Evolutionary conservation across 2,888 invertebrate genomes (phyloP), one percentile per base, ranked within the genome.

Genomic region (Tipula confusa): DNA sequence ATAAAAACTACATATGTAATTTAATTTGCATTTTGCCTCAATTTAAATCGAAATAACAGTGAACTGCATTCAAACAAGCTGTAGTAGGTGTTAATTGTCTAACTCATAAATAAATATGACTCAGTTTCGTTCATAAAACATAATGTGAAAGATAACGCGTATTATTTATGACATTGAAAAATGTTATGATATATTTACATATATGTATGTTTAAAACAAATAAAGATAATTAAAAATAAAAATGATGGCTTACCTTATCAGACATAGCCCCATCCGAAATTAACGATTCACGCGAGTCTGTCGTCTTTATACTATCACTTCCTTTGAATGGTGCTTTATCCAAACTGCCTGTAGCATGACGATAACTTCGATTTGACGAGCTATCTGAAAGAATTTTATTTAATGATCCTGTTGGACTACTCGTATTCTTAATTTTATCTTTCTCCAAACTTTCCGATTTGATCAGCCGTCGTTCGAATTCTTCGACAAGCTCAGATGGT

Each of bases 221-320:
- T 29, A 15, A 29, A 18, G 36, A 15, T 31, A 5, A 11, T n/a
- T 29, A 48, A 82, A 29, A n/a, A 31, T 83, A 43, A 82, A 11
- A 24, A 36, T 29, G 15, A 13, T 24, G 79, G 85, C 85, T 85
- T 85, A 88, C 88, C 84, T 87, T 89, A 87, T 89, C 89, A 29
- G 89, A 89, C 86, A 89, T 89, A 86, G 86, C 86, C 79, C 89
- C 89, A 85, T 90, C 89, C 13, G 90, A 89, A 84, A 89, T 88
- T 83, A 89, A 86, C 11, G 90, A 90, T 85, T 90, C 90, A 86
- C 89, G 90, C 48, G 90, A 89, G n/a, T 90, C 90, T 83, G 87
- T 87, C 85, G 86, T 88, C 48, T 88, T 88, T 15, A 87, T 86
- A 83, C 85, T 86, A 28, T 86, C 86, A 24, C 89, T 85, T 86